Percentiles rank a stretch among this genome's conserved stretches.
phyloP scores from a whole-genome alignment of 2,888 invertebrate genomes.

The Cantharis rustica region DNA sequence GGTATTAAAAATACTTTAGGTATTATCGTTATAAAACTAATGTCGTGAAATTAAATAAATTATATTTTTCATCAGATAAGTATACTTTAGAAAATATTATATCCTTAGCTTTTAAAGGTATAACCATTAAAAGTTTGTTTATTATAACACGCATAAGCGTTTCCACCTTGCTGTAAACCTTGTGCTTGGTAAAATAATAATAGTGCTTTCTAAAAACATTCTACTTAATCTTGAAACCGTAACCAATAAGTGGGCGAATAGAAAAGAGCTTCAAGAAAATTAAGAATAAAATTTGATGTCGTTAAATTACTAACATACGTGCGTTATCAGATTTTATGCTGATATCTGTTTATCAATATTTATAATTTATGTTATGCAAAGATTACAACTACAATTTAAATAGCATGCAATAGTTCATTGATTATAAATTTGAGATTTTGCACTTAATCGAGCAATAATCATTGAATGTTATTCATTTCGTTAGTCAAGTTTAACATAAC shows the following conservation, averaged over 20 bases:
- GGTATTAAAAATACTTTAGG: background rate
- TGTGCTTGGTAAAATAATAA: background rate
- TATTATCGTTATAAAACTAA: background rate
- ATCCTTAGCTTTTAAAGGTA: background rate
- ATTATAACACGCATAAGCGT: background rate
- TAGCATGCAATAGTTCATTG: background rate
- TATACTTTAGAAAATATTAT: background rate
- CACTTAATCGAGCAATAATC: background rate
- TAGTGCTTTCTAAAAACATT: background rate
- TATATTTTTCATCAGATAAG: background rate
- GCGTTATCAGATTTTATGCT: background rate
- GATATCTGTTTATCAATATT: background rate
- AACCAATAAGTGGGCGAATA: background rate
- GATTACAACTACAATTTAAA: background rate
- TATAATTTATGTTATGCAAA: background rate
- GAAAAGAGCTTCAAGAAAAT: background rate
- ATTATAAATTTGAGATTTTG: background rate
- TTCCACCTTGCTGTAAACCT: background rate
- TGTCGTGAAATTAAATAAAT: background rate
- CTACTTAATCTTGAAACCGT: background rate
- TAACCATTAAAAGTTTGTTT: background rate
- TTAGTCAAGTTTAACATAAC: too few relatives aligned
- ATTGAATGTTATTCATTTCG: background rate
- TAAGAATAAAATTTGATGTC: background rate
- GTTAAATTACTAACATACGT: background rate